These are phyloP conservation scores for Lasioglossum morio DNA, from an alignment of 2,888 invertebrate genomes.

Conservation along the genomic window DNA sequence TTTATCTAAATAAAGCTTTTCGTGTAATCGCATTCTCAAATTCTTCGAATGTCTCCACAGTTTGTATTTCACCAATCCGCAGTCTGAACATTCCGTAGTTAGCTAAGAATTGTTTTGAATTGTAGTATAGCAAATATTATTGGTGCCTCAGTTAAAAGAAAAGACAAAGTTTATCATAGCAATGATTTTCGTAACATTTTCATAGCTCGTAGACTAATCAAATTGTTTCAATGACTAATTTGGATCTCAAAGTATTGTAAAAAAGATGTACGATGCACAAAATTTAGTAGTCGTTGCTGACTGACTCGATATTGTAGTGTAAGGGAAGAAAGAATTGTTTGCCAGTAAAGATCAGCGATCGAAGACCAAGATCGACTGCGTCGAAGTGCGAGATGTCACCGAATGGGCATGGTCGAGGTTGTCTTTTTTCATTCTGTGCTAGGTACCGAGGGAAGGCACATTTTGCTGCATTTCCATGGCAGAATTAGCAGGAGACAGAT, in stretches of 20 bases:
- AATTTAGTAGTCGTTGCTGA: neutral
- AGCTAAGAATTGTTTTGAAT: neutral
- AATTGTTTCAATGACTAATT: neutral
- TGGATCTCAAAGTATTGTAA: neutral
- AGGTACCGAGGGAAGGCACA: slow-evolving; percentile 53
- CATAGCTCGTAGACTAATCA: neutral
- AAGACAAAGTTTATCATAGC: neutral
- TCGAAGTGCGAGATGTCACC: slow-evolving; percentile 11
- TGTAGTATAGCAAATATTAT: neutral
- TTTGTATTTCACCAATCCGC: neutral
- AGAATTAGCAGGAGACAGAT: slow-evolving; percentile 80
- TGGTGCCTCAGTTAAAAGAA: neutral
- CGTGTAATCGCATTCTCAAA: neutral
- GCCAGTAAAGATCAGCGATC: neutral
- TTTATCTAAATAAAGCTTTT: neutral
- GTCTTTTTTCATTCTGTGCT: slow-evolving; percentile 49
- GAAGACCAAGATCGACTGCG: neutral
- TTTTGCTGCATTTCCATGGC: slow-evolving; percentile 74
- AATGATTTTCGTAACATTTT: neutral
- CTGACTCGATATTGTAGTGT: neutral
- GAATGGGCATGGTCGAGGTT: slow-evolving; percentile 7
- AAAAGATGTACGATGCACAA: neutral
- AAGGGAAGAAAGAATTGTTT: neutral
- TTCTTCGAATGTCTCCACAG: neutral
- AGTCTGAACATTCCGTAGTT: neutral